Percentiles rank a stretch among this genome's conserved stretches.
phyloP scores from a whole-genome alignment of 2,113 vertebrate species.

The Ovibos moschatus region DNA sequence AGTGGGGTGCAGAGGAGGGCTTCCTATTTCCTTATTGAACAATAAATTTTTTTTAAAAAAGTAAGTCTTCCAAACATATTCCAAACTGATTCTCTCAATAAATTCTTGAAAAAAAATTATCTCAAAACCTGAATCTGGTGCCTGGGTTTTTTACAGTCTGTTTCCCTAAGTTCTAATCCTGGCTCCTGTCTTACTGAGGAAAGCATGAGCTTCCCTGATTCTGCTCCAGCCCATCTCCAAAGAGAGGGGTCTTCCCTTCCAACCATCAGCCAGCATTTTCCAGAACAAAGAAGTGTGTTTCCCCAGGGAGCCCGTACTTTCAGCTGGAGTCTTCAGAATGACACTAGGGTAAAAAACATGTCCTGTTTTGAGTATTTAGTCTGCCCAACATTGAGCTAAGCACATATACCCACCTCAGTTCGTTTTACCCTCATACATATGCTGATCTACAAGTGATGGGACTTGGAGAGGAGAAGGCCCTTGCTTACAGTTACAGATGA shows the following conservation, averaged over 20 bases:
- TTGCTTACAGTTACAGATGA: not conserved
- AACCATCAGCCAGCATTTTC: not conserved
- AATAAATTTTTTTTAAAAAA: not conserved
- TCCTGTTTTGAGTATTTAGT: not conserved
- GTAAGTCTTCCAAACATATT: not conserved
- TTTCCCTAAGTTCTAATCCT: not conserved
- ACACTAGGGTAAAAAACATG: not conserved
- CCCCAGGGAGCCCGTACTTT: not conserved
- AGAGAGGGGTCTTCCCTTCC: not conserved
- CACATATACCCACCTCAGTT: not conserved
- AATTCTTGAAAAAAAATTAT: not conserved
- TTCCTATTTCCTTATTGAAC: not conserved
- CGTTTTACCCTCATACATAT: not conserved
- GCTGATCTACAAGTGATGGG: not conserved
- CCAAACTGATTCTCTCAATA: not conserved
- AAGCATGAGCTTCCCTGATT: not conserved
- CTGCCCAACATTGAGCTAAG: not conserved
- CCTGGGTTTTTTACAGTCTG: not conserved
- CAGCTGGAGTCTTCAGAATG: not conserved
- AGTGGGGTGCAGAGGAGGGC: not conserved
- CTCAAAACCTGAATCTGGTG: not conserved
- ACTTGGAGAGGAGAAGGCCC: not conserved
- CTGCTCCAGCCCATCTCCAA: not conserved
- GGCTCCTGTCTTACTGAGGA: not conserved
- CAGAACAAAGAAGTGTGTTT: not conserved